Percentiles rank a stretch among this genome's conserved stretches.
Evolutionary conservation across 2,797 vertebrate genomes (phyloP).

Genomic region (Phyllotis vaccarum): DNA sequence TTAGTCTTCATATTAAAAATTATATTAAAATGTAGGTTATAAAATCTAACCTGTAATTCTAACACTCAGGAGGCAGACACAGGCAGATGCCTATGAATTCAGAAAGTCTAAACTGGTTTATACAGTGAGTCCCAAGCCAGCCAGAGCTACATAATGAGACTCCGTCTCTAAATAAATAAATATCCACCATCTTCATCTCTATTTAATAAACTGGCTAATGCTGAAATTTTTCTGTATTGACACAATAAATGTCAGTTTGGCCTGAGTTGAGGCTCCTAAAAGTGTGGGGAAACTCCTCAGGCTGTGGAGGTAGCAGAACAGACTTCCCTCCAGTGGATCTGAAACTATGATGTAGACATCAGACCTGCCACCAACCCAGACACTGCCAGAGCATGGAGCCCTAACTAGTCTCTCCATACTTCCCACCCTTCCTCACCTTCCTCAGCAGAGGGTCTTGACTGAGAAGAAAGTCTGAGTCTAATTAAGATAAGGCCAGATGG

Average conservation of each 20-base stretch:
- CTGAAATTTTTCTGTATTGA: neutral
- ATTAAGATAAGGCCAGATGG: neutral
- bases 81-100: neutral
- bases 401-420: neutral
- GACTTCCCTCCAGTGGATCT: neutral
- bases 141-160: neutral
- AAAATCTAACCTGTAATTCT: neutral
- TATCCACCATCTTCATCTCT: neutral
- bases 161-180: neutral
- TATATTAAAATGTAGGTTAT: neutral
- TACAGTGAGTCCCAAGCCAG: neutral
- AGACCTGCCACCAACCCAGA: neutral
- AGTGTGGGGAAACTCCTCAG: neutral
- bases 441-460: neutral
- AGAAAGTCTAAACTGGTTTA: neutral
- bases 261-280: neutral
- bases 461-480: neutral
- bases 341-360: too few species aligned
- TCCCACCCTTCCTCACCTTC: neutral
- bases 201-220: neutral
- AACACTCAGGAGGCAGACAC: neutral
- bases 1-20: neutral
- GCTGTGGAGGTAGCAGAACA: neutral
- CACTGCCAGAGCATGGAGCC: rapidly evolving
- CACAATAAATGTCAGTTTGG: neutral